Percentiles rank a stretch among this genome's conserved stretches.
phyloP scores from a whole-genome alignment of 1,140 invertebrate genomes.

The Anadara kagoshimensis region DNA sequence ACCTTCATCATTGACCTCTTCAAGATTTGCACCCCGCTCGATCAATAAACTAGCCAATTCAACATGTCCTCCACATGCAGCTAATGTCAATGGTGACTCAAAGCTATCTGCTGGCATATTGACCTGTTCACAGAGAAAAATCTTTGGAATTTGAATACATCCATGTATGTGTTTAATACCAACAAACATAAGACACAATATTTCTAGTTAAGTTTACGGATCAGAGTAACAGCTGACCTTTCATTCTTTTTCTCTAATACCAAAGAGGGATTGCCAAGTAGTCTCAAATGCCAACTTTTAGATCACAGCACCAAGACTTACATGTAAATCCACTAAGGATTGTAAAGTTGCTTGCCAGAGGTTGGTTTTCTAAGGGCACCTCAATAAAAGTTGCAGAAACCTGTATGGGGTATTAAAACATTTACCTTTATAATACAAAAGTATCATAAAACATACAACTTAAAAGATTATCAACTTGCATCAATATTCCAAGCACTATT shows the following conservation, averaged over 20 bases:
- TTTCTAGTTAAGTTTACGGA: background rate
- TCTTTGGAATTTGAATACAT: background rate
- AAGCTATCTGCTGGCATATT: conserved; percentile 99
- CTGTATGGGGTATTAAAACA: too few species aligned
- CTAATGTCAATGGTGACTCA: conserved; percentile 97
- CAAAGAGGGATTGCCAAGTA: too few species aligned
- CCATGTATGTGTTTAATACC: too few species aligned
- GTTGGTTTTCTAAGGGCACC: too few species aligned
- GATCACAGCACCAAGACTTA: too few species aligned
- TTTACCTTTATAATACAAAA: too few species aligned
- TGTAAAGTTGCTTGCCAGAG: too few species aligned
- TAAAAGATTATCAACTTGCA: background rate
- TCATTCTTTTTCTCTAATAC: too few species aligned
- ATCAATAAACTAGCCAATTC: conserved; percentile 94
- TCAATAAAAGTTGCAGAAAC: too few species aligned
- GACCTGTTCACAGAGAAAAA: conserved; percentile 76
- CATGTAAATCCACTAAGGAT: too few species aligned
- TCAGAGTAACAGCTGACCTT: background rate
- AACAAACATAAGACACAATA: too few species aligned
- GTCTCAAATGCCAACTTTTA: too few species aligned
- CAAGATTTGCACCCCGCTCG: conserved; percentile 97
- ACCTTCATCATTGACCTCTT: conserved; percentile 99
- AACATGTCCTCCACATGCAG: conserved; percentile 98
- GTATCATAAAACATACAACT: background rate
- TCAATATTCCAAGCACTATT: background rate